Percentiles rank a stretch among this genome's conserved stretches.
Evolutionary conservation across 2,888 invertebrate species (phyloP).

Genomic region (Artemia sinica): DNA sequence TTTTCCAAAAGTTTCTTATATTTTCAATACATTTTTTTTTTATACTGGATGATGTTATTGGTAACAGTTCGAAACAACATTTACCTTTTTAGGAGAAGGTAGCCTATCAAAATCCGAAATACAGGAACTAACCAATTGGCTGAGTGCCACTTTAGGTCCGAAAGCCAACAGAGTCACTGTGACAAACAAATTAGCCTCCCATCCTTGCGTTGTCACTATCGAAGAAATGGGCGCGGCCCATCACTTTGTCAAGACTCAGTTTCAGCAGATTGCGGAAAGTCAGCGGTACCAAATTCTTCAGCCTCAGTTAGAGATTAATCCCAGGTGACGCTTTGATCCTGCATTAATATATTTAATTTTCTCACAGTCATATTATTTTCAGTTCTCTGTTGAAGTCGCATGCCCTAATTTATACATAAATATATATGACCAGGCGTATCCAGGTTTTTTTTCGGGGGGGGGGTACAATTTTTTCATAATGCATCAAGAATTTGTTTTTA

Average conservation of each 20-base stretch:
- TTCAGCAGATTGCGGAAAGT: slow-evolving; percentile 61
- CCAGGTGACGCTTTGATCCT: slow-evolving; percentile 41
- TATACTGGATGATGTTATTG: too few relatives aligned
- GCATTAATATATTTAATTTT: too few relatives aligned
- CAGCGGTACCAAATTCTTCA: slow-evolving; percentile 67
- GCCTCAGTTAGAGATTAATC: slow-evolving; percentile 84
- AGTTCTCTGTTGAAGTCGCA: too few relatives aligned
- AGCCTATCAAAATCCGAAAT: slow-evolving; percentile 55
- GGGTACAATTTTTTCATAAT: too few relatives aligned
- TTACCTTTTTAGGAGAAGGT: slow-evolving; percentile 39
- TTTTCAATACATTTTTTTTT: too few relatives aligned
- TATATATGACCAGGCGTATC: too few relatives aligned
- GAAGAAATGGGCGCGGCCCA: slow-evolving; percentile 92
- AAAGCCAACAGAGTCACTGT: slow-evolving; percentile 66
- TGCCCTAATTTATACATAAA: too few relatives aligned
- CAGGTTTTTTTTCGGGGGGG: too few relatives aligned
- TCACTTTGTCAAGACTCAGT: slow-evolving; percentile 78
- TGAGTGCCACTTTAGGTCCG: slow-evolving; percentile 54
- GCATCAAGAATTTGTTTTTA: too few relatives aligned
- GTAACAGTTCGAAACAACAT: too few relatives aligned
- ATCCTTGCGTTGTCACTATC: slow-evolving; percentile 87
- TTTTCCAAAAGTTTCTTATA: too few relatives aligned
- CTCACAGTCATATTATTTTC: too few relatives aligned
- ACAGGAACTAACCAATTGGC: slow-evolving; percentile 57
- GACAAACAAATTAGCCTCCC: slow-evolving; percentile 63